Percentiles rank a stretch among this genome's conserved stretches.
These are phyloP conservation scores for Acrossocheilus fasciatus DNA, from an alignment of 2,797 vertebrate genomes.

Conservation along the genomic window DNA sequence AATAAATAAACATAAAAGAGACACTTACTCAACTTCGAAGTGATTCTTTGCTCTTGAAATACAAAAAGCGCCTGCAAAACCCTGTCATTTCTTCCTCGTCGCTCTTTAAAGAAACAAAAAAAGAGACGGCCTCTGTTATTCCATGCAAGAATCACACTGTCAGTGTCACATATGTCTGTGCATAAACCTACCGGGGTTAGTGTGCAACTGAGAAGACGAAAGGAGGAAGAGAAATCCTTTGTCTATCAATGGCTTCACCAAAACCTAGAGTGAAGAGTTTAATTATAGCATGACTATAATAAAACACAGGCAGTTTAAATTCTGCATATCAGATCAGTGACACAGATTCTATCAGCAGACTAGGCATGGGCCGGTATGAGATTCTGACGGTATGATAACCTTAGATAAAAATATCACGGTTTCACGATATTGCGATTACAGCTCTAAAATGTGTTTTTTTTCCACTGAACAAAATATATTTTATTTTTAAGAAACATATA, in stretches of 20 bases:
- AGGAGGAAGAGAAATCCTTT: slow-evolving; percentile 93
- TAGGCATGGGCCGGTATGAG: too few relatives aligned
- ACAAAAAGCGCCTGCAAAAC: slow-evolving; percentile 92
- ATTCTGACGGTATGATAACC: too few relatives aligned
- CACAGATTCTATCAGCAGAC: slow-evolving; percentile 17
- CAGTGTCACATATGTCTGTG: background rate
- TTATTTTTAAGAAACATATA: too few relatives aligned
- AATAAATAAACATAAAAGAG: background rate
- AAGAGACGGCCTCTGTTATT: slow-evolving; percentile 29
- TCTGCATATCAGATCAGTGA: slow-evolving; percentile 19
- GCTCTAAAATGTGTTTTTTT: too few relatives aligned
- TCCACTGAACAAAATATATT: too few relatives aligned
- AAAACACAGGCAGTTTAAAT: background rate
- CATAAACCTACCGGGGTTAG: slow-evolving; percentile 85
- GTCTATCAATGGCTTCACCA: slow-evolving; percentile 92
- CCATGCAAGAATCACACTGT: slow-evolving; percentile 24
- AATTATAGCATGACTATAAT: slow-evolving; percentile 49
- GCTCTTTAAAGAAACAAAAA: slow-evolving; percentile 73
- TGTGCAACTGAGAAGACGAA: slow-evolving; percentile 89
- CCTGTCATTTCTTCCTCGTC: slow-evolving; percentile 74
- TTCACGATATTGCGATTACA: too few relatives aligned
- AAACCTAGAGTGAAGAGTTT: slow-evolving; percentile 81
- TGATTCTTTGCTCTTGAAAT: slow-evolving; percentile 89
- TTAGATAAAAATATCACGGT: too few relatives aligned
- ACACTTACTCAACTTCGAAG: slow-evolving; percentile 79